Base-by-base conservation (phyloP, 1,140 invertebrate species). In the Tetramorium alpestre region DNA sequence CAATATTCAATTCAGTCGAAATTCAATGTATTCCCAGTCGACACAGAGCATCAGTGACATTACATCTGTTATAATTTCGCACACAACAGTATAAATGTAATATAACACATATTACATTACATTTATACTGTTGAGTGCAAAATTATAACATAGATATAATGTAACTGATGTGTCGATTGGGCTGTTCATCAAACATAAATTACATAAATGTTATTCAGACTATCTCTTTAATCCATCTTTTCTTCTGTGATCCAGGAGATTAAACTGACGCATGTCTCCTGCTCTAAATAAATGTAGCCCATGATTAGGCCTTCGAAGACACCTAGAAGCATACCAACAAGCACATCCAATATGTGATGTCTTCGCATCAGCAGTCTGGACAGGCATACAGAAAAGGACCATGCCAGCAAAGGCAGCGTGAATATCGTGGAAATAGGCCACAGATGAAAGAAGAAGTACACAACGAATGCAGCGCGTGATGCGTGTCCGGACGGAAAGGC, bases 401-500 rank as follows among this genome's bases (percentile, higher is more conserved):
- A 99, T 0, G 97, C 96, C 4, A 97, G 89, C 10, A 99, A 84
- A 0, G 97, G 95, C 51, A 96, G 96, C 60, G 96, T 94, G 47
- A 96, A 96, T 60, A 98, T 89, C 11, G 96, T 92, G 25, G 96
- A 94, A 1, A 97, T 75, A 0, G 97, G 96, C 94, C 96, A 96
- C 11, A 98, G 89, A 87, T 96, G 95, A 0, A 96, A 95, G 81
- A 98, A 97, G 91, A 98, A 98, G 65, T 96, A 96, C 1, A 97
- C 95, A 18, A 99, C 94, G 92, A 98, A 97, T 13, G 97, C 96
- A 11, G 98, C 97, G 91, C 99, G 95, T n/a, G 98, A 98, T 2
- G 98, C 96, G 95, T 99, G 99, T 0, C 99, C 99, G 0, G 99
- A 99, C 41, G 99, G 99, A 94, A 99, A 99, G 51, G 98, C 99